Base-by-base conservation (phyloP, 2,888 invertebrate genomes). In the Argyra leucocephala region DNA sequence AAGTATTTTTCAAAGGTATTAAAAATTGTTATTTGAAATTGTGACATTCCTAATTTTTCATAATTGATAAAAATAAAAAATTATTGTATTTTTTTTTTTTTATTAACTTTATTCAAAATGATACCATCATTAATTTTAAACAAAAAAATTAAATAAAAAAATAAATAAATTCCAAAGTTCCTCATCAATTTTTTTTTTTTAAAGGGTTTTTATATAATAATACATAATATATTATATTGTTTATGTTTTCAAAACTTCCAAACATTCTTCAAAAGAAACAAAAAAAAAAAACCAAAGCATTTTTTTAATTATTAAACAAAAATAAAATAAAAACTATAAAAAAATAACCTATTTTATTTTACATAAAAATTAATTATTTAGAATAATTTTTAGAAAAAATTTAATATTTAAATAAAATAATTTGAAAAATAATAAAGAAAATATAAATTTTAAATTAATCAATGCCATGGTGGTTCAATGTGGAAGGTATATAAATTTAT, bases 261-360 rank as follows among this genome's bases (percentile, higher is more conserved):
- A n/a, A 61, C 61, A 61, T 61, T 61, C 61, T 61, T 48, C 2
- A 18, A 48, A 48, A 48, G 48, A 48, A 48, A 48, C 48, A 48
- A 48, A 48, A 31, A 12, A 24, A 24, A 23, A 22, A 60, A 61
- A 26, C 61, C 61, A 61, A 61, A 61, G 61, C 61, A 61, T 61
- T 61, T 60, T 48, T 48, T 48, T 48, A 48, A 48, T 48, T 48
- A 48, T 48, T 48, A 48, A 48, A 48, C 48, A 48, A 18, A 18
- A 31, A 31, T 10, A 2, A 31, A 10, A 10, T 7, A 31, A 7
- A 7, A 31, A 31, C 3, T 31, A 31, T 31, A 31, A n/a, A n/a
- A n/a, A n/a, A n/a, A n/a, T n/a, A n/a, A n/a, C n/a, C n/a, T n/a
- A n/a, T 31, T 48, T n/a, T 48, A 48, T 48, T 18, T 48, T 18